Evolutionary conservation across 2,888 invertebrate species (phyloP).

Genomic region (Catotricha subobsoleta): DNA sequence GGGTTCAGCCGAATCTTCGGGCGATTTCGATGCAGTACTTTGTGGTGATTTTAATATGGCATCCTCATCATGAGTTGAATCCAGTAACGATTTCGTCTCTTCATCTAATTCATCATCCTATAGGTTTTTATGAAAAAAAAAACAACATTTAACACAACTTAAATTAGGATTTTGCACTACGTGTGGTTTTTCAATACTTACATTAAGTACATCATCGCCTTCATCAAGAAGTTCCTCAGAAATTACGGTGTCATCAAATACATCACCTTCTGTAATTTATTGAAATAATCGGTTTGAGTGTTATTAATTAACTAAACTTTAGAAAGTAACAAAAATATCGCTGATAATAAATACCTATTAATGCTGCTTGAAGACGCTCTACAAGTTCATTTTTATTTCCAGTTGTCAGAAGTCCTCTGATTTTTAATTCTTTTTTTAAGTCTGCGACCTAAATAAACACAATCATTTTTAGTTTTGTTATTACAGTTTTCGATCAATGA

Average conservation of each 20-base stretch:
- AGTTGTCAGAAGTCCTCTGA: slow-evolving; percentile 48
- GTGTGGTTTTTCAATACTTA: slow-evolving; percentile 2
- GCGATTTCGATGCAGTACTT: slow-evolving; percentile 16
- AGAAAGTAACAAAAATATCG: background rate
- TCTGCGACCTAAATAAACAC: slow-evolving; percentile 49
- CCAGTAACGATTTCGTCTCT: slow-evolving; percentile 10
- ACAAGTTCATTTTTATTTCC: slow-evolving; percentile 73
- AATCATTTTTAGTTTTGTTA: background rate
- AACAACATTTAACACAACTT: background rate
- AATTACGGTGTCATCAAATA: slow-evolving; percentile 29
- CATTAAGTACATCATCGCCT: slow-evolving; percentile 31
- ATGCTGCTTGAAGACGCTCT: slow-evolving; percentile 49
- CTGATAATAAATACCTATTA: slow-evolving; percentile 30
- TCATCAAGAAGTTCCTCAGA: slow-evolving; percentile 35
- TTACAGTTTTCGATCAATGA: background rate
- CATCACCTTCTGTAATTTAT: slow-evolving; percentile 1
- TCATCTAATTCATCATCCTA: slow-evolving; percentile 19
- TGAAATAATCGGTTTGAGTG: background rate
- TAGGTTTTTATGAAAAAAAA: slow-evolving; percentile 10
- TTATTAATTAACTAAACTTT: background rate
- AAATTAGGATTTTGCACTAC: too few species aligned
- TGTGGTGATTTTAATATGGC: slow-evolving; percentile 9
- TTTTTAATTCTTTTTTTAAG: slow-evolving; percentile 62
- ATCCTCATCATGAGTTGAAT: slow-evolving; percentile 10
- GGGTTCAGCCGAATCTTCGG: slow-evolving; percentile 27